Evolutionary conservation across 2,888 invertebrate species (phyloP), one percentile per base, ranked within the genome.

Genomic region (Mythimna pallens): DNA sequence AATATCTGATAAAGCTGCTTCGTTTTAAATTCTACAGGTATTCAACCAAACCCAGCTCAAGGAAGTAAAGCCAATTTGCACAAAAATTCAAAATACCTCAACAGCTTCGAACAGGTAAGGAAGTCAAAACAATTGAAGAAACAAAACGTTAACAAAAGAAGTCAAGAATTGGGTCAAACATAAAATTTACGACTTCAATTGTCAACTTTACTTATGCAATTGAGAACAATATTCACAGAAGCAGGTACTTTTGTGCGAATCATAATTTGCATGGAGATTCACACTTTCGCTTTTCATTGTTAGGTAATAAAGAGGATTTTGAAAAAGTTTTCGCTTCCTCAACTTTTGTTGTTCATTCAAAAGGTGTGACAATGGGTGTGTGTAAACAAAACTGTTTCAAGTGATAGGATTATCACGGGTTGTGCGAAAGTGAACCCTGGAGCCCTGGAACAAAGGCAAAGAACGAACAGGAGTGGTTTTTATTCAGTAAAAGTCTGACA

Each of bases 211-310:
- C 88, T 93, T 91, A 91, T 91, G 93, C 93, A 92, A 94, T 76
- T 67, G 58, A 65, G 20, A 63, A 86, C 73, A 87, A 84, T 84
- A 64, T 63, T 17, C 58, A 87, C 86, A 80, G 89, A 77, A 88
- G 89, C 89, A 89, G 89, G 89, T 87, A 91, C 93, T 92, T 94
- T 94, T 93, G 90, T 87, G 89, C 85, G 85, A 88, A 85, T 86
- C 87, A 82, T 84, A 90, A 95, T 95, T 93, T 93, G 94, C 93
- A 93, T 94, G 89, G 89, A 90, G 88, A 89, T 89, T 84, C 70
- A 69, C 88, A 91, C 94, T 95, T 96, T 95, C 95, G 93, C 96
- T 95, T 93, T 92, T 90, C 63, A 92, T 94, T 94, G 92, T 94
- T 86, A 73, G 70, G 25, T 81, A 88, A 88, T 88, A 90, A 92